phyloP scores from a whole-genome alignment of 35 echinoderm and acorn worm genomes.

The Ophioderma brevispina region DNA sequence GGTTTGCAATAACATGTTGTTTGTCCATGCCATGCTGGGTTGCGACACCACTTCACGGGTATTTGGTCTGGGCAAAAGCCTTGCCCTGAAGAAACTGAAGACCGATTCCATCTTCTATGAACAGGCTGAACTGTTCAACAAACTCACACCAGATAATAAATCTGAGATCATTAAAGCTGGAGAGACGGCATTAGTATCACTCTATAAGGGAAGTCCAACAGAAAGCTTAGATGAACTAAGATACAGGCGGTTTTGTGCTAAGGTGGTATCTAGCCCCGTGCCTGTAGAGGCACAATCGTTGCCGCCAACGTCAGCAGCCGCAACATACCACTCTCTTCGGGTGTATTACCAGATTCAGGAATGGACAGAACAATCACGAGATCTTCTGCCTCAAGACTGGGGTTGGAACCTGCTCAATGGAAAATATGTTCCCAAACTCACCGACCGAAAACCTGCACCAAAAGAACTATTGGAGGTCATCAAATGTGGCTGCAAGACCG shows the following conservation, averaged over 20 bases:
- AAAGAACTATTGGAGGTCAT: slow-evolving; percentile 22
- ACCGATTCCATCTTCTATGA: background rate
- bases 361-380: slow-evolving; percentile 25
- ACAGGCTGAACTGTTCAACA: slow-evolving; percentile 8
- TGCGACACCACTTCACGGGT: slow-evolving; percentile 41
- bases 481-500: slow-evolving; percentile 58
- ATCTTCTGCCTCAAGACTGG: slow-evolving; percentile 37
- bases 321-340: slow-evolving; percentile 52
- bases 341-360: slow-evolving; percentile 58
- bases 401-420: slow-evolving; percentile 18
- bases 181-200: background rate
- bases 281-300: slow-evolving; percentile 36
- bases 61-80: slow-evolving; percentile 15
- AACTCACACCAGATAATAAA: background rate
- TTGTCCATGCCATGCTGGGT: slow-evolving; percentile 45
- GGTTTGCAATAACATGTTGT: slow-evolving; percentile 31
- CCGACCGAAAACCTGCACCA: slow-evolving; percentile 21
- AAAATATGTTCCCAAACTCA: slow-evolving; percentile 6
- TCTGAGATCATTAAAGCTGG: slow-evolving; percentile 9
- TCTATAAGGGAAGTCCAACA: slow-evolving; percentile 13
- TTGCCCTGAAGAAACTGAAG: slow-evolving; percentile 7
- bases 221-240: background rate
- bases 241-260: background rate
- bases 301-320: slow-evolving; percentile 58
- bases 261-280: background rate